Conservation (phyloP, 2,888 invertebrate species). For the Kryphioiulus occultus region DNA sequence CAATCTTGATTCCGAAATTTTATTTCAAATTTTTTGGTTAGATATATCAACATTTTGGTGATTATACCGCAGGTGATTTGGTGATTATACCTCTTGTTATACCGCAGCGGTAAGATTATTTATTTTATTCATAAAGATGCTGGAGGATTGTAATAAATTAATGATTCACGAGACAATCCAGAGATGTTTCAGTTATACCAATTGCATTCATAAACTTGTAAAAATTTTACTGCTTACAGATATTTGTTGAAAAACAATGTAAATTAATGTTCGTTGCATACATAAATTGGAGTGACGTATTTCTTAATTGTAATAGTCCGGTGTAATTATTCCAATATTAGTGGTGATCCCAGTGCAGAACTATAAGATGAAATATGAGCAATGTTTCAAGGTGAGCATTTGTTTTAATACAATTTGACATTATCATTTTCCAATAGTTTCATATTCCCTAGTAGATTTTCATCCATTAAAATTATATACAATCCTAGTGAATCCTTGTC, state of each 20-base stretch:
- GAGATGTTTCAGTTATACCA: not conserved
- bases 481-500: not conserved
- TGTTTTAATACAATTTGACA: not conserved
- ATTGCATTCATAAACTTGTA: not conserved
- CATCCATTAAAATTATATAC: conserved; percentile 16
- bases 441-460: not conserved
- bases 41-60: too few species aligned
- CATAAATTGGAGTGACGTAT: not conserved
- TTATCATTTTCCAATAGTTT: not conserved
- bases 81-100: not conserved
- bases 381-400: not conserved
- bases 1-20: not conserved
- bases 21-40: not conserved
- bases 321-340: not conserved
- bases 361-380: not conserved
- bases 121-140: too few species aligned
- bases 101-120: not conserved
- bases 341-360: not conserved
- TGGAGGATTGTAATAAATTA: not conserved
- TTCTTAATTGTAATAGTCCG: not conserved
- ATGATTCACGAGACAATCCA: not conserved
- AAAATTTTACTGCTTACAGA: not conserved
- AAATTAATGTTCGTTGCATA: not conserved
- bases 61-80: too few species aligned
- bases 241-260: not conserved